phyloP scores from a whole-genome alignment of 2,113 vertebrate genomes.

The Hydrolagus affinis region DNA sequence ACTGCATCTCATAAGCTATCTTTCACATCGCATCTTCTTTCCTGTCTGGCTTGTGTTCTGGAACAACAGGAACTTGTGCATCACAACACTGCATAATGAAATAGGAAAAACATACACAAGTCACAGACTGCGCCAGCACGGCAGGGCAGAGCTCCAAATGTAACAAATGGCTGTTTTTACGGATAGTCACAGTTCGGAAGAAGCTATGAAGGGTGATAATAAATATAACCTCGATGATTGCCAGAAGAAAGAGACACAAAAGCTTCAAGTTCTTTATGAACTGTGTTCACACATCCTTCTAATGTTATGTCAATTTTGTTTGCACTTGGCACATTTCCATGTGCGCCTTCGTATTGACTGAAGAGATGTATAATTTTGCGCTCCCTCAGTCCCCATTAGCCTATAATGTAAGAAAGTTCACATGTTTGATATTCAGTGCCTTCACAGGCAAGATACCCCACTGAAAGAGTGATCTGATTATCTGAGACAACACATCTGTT shows the following conservation, averaged over 20 bases:
- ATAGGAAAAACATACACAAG: conserved; percentile 16
- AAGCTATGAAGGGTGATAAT: conserved; percentile 28
- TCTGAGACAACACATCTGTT: conserved; percentile 26
- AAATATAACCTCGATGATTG: conserved; percentile 17
- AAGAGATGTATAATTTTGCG: conserved; percentile 8
- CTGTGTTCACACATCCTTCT: background rate
- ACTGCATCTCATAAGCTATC: background rate
- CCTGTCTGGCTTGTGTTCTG: background rate
- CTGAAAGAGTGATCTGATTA: conserved; percentile 23
- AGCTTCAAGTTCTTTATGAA: conserved; percentile 2
- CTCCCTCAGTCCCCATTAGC: conserved; percentile 20
- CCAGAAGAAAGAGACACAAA: background rate
- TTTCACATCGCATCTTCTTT: background rate
- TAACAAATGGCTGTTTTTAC: conserved; percentile 19
- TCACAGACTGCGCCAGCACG: background rate
- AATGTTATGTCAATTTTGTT: conserved; percentile 15
- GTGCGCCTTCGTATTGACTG: background rate
- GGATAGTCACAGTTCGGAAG: conserved; percentile 23
- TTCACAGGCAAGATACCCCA: background rate
- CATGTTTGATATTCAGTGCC: background rate
- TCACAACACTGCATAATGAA: conserved; percentile 12
- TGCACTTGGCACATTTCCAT: background rate
- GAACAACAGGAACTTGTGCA: background rate
- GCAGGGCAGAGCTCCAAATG: background rate
- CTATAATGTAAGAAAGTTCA: conserved; percentile 16